These are phyloP conservation scores for Apodemus speciosus DNA, from an alignment of 2,113 vertebrate genomes.

Conservation along the genomic window DNA sequence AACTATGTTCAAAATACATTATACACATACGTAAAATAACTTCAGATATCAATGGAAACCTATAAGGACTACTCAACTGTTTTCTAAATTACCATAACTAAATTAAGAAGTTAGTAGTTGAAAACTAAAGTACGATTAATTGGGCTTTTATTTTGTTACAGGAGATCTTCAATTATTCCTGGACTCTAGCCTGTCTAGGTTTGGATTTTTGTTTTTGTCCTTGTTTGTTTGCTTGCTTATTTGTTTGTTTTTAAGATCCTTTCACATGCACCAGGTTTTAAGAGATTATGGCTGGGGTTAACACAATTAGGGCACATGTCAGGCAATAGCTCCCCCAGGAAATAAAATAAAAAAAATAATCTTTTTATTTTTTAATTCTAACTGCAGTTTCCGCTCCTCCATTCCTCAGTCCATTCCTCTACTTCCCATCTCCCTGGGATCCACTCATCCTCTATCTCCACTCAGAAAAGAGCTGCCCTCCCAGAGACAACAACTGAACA, in stretches of 20 bases:
- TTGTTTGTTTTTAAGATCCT: background rate
- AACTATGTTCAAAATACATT: background rate
- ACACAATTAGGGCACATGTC: background rate
- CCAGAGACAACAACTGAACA: background rate
- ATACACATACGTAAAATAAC: background rate
- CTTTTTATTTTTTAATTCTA: background rate
- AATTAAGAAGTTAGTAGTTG: slow-evolving; percentile 29
- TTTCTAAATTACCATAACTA: slow-evolving; percentile 42
- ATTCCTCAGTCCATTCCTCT: background rate
- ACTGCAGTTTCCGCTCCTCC: background rate
- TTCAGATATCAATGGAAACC: background rate
- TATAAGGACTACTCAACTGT: background rate
- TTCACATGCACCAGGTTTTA: background rate
- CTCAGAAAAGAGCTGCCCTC: background rate
- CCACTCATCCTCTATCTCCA: background rate
- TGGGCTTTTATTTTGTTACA: background rate
- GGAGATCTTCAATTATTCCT: slow-evolving; percentile 20
- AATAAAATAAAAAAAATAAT: no score
- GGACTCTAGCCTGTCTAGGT: background rate
- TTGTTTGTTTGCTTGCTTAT: background rate
- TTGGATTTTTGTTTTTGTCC: background rate
- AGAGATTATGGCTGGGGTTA: background rate
- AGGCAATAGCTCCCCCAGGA: background rate
- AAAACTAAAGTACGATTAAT: slow-evolving; percentile 22
- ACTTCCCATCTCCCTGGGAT: background rate